Evolutionary conservation across 2,113 vertebrate genomes (phyloP), one percentile per base, ranked within the genome.

Genomic region (Psilopsiagon aurifrons): DNA sequence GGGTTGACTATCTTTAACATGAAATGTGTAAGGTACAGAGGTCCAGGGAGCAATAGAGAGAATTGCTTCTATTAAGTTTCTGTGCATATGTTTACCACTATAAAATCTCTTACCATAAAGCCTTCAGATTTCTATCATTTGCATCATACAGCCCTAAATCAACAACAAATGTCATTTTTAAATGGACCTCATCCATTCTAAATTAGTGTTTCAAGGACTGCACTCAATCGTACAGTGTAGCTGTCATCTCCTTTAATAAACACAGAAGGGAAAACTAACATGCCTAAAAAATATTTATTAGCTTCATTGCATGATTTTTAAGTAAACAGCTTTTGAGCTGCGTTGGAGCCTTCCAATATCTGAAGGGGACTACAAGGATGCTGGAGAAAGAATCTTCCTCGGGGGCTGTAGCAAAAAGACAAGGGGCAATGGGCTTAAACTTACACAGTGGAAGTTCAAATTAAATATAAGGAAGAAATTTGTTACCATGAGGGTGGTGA

Each of bases 201-300:
- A 86, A 60, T 74, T 81, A 86, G 23, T 46, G 8, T 64, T 90
- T 52, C 60, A 88, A 90, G 46, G 27, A 22, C 31, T 67, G 10
- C 33, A 68, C 33, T 93, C 55, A 83, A 1, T 74, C 60, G 43
- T 37, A 46, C 39, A 62, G 63, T 47, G 35, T 67, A 83, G 35
- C 71, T 83, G 37, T 55, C 79, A 71, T 68, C 33, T n/a, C 33
- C 67, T 86, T 88, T 78, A 70, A 43, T 67, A 92, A 97, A 92
- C 59, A 35, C 18, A 25, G 20, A 81, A 74, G 33, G 64, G 23
- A 90, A 92, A 88, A 57, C 37, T 59, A 83, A 43, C 25, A 37
- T 22, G 27, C 7, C 23, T 90, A 77, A 88, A 90, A 71, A 35
- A 1, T 39, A 62, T 44, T 55, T n/a, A 79, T 73, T 90, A 7